Evolutionary conservation across 2,113 vertebrate genomes (phyloP), one percentile per base, ranked within the genome.

Genomic region (Dolichotis patagonum): DNA sequence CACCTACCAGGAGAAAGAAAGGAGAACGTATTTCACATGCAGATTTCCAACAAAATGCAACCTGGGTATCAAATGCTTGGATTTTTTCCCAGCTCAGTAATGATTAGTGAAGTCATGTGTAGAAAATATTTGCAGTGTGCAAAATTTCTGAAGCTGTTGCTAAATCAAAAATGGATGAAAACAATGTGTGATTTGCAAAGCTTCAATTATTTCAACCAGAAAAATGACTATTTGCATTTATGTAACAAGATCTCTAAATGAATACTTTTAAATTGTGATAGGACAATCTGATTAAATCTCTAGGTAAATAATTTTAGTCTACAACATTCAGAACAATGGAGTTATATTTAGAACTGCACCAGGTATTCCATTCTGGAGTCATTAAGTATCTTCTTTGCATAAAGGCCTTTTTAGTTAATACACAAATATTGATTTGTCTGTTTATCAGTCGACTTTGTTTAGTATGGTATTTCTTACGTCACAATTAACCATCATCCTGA

Each of bases 111-210:
- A 97, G 43, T 95, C 67, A 24, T 82, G 52, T 91, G 83, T 80
- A 87, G 84, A 96, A 82, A 96, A 93, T 90, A 94, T 96, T 96
- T 96, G 54, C 84, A 89, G 67, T 11, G 2, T 96, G 77, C 14
- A 95, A 93, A 89, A 89, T 94, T 97, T 95, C 67, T 87, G 49
- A 92, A 96, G 93, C 78, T 95, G 67, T 86, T 89, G 28, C 62
- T 97, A 80, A 94, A 90, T 93, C 30, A 96, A 97, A 97, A 95
- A 35, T 94, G 71, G 92, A 94, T 88, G 73, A 30, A 96, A 94
- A 92, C n/a, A 95, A 84, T 92, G 49, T 90, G 41, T 69, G 24
- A 12, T 96, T 85, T 88, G 19, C 85, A 96, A 91, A 86, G 11
- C 65, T 92, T 96, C 87, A 88, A 92, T 92, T 96, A 96, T 30